These are phyloP conservation scores for Sebastiscus tertius DNA, from an alignment of 2,797 vertebrate species.

Conservation along the genomic window DNA sequence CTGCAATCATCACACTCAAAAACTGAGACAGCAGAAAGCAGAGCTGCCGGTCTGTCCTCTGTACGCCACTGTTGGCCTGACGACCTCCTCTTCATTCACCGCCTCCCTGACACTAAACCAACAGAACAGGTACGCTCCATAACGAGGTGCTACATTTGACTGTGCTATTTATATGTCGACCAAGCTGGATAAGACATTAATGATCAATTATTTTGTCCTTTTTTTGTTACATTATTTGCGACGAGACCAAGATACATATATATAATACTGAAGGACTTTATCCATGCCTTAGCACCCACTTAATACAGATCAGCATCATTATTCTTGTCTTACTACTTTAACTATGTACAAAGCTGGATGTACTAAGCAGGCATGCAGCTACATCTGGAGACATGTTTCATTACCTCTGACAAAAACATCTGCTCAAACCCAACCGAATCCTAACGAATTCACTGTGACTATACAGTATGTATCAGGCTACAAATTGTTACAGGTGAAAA, in stretches of 20 bases:
- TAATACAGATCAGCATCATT: neutral
- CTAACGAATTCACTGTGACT: neutral
- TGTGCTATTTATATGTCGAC: neutral
- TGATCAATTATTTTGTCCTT: neutral
- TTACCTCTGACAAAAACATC: neutral
- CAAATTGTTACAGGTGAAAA: neutral
- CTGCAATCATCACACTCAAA: neutral
- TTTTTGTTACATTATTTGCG: neutral
- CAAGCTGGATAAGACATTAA: neutral
- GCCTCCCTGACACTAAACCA: neutral
- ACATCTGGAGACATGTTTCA: neutral
- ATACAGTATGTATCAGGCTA: neutral
- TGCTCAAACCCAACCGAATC: neutral
- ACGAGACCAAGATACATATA: neutral
- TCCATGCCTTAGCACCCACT: neutral
- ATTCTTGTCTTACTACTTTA: neutral
- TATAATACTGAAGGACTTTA: neutral
- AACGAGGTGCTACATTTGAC: conserved; percentile 4
- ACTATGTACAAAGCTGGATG: neutral
- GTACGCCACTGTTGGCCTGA: neutral
- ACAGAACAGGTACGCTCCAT: neutral
- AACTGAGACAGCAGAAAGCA: neutral
- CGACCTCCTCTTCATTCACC: neutral
- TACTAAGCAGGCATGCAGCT: neutral
- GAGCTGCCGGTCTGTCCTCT: neutral